Base-by-base conservation (phyloP, 2,888 invertebrate species). In the Macrophya alboannulata region DNA sequence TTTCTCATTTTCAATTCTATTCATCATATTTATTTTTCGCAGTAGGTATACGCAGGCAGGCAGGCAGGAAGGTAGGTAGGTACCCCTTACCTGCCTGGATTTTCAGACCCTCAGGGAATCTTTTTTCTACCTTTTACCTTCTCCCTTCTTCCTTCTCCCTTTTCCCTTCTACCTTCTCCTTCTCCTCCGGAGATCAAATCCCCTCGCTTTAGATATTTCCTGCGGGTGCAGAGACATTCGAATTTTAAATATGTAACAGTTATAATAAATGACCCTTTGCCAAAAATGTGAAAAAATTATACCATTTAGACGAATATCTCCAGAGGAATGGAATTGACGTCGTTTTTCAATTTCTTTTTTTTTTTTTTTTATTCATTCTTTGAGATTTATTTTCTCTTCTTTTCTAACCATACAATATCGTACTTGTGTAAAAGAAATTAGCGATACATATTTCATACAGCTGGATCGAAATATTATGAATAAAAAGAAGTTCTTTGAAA, bases 1-100 rank as follows among this genome's bases (percentile, higher is more conserved):
- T 62, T 81, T 81, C 59, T 81, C 81, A 40, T 59, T 81, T 81
- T 62, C 40, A 40, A 59, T 40, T 81, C 81, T 43, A 62, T 81
- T 59, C 81, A 62, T 62, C 43, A 43, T 81, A 62, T 81, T 62
- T 40, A 40, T 55, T 37, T 31, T 62, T 62, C 55, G 3, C 25
- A 15, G 31, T 62, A 12, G 40, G 17, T 37, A n/a, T n/a, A 37
- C 9, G 37, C 10, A 74, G 31, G 31, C 3, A 31, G 31, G 31
- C 31, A 40, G 45, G 17, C 8, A 6, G n/a, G n/a, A n/a, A n/a
- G n/a, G 31, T 31, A 31, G 1, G 3, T 31, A 43, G 4, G 10
- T 21, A 9, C 45, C 2, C 10, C n/a, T n/a, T 45, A n/a, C 45
- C 10, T n/a, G 21, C 45, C n/a, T n/a, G 17, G 17, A 37, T 17